These are phyloP conservation scores for Labeo rohita DNA, from an alignment of 2,113 vertebrate species.

Conservation along the genomic window DNA sequence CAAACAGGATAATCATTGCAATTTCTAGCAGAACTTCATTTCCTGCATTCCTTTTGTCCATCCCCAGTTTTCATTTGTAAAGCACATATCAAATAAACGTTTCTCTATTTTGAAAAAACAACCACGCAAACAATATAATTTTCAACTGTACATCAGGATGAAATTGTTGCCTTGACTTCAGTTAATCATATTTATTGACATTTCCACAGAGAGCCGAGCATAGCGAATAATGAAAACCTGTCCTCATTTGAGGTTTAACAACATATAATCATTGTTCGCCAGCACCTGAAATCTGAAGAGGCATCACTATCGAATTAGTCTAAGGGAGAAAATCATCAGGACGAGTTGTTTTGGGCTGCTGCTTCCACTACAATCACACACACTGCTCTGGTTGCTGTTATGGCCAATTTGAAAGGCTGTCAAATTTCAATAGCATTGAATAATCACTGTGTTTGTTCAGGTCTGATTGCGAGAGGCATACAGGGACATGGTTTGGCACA, in stretches of 20 bases:
- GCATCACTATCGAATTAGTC: conserved; percentile 47
- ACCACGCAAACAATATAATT: conserved; percentile 35
- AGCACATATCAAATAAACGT: neutral
- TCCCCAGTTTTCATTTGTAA: neutral
- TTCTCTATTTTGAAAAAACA: conserved; percentile 24
- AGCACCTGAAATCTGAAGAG: conserved; percentile 30
- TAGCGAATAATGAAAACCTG: conserved; percentile 45
- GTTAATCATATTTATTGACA: conserved; percentile 46
- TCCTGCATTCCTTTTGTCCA: neutral
- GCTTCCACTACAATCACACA: conserved; percentile 36
- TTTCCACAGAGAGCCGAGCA: conserved; percentile 43
- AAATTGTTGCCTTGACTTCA: conserved; percentile 48
- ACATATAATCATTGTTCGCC: conserved; percentile 46
- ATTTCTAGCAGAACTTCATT: neutral
- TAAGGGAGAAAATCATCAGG: conserved; percentile 15
- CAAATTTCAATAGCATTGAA: conserved; percentile 53
- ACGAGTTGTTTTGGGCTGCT: conserved; percentile 27
- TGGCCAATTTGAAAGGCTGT: conserved; percentile 28
- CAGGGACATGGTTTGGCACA: conserved; percentile 26
- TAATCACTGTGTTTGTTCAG: conserved; percentile 49
- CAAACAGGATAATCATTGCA: neutral
- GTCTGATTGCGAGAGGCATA: conserved; percentile 50
- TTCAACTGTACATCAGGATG: conserved; percentile 45
- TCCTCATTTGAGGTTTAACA: neutral
- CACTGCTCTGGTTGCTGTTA: conserved; percentile 2